Evolutionary conservation across 2,888 invertebrate genomes (phyloP).

Genomic region (Cancer borealis): DNA sequence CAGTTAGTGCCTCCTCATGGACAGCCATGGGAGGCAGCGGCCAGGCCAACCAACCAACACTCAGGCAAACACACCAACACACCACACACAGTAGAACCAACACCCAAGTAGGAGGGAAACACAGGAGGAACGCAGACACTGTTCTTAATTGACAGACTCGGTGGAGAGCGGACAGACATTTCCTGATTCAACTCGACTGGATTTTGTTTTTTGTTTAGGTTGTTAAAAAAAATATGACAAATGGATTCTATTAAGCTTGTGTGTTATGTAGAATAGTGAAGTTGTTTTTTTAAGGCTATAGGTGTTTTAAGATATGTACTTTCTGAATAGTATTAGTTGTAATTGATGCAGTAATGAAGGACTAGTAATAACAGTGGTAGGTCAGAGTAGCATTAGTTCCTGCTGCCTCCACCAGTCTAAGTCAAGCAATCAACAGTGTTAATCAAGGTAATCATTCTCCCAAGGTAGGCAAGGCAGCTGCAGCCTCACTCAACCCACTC

Average conservation of each 20-base stretch:
- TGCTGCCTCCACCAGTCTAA: not conserved
- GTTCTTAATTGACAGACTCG: not conserved
- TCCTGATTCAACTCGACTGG: not conserved
- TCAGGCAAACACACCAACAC: slow-evolving; percentile 35
- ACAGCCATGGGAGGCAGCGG: not conserved
- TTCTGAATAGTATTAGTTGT: too few species aligned
- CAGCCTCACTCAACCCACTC: not conserved
- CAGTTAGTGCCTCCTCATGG: not conserved
- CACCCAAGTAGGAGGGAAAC: not conserved
- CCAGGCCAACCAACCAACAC: not conserved
- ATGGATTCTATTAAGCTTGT: not conserved
- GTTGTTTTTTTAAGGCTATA: too few species aligned
- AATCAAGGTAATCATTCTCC: not conserved
- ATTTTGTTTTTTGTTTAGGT: not conserved
- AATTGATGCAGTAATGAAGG: not conserved
- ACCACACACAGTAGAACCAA: not conserved
- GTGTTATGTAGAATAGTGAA: too few species aligned
- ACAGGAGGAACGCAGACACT: not conserved
- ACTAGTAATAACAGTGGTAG: not conserved
- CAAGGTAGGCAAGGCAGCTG: not conserved
- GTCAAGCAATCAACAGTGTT: slow-evolving; percentile 31
- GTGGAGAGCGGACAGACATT: not conserved
- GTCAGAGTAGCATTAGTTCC: not conserved
- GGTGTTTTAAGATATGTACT: too few species aligned
- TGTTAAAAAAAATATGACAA: not conserved